phyloP scores from a whole-genome alignment of 1,140 invertebrate genomes.

The Rhyacophila brunnea region DNA sequence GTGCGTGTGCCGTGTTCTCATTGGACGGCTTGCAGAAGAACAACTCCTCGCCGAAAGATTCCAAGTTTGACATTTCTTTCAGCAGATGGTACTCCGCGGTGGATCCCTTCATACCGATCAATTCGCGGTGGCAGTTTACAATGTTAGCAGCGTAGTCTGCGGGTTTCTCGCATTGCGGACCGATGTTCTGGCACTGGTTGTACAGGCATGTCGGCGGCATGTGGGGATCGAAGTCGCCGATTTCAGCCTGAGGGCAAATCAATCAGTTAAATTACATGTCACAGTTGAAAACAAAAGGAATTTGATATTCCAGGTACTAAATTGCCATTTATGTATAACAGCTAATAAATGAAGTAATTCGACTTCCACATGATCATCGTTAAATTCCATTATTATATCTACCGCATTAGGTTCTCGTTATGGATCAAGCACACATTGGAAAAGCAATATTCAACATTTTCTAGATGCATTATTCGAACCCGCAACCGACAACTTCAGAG shows the following conservation, averaged over 20 bases:
- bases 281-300: too few species aligned
- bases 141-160: constrained; percentile 63
- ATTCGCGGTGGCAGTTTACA: constrained; percentile 60
- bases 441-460: too few species aligned
- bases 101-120: constrained; percentile 48
- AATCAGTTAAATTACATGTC: too few species aligned
- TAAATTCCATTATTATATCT: too few species aligned
- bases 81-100: constrained; percentile 78
- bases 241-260: constrained; percentile 59
- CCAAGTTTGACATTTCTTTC: constrained; percentile 73
- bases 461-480: too few species aligned
- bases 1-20: constrained; percentile 47
- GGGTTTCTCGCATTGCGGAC: constrained; percentile 60
- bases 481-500: too few species aligned
- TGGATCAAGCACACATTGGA: too few species aligned
- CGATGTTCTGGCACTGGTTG: constrained; percentile 61
- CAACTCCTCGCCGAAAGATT: constrained; percentile 80
- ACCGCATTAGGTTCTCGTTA: too few species aligned
- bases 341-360: too few species aligned
- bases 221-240: constrained; percentile 64
- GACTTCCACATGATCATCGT: too few species aligned
- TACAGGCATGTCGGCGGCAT: constrained; percentile 60
- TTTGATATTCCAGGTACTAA: too few species aligned
- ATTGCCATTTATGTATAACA: too few species aligned
- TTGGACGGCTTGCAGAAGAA: constrained; percentile 67